phyloP scores from a whole-genome alignment of 1,140 invertebrate genomes.

The Plutomurus gul region DNA sequence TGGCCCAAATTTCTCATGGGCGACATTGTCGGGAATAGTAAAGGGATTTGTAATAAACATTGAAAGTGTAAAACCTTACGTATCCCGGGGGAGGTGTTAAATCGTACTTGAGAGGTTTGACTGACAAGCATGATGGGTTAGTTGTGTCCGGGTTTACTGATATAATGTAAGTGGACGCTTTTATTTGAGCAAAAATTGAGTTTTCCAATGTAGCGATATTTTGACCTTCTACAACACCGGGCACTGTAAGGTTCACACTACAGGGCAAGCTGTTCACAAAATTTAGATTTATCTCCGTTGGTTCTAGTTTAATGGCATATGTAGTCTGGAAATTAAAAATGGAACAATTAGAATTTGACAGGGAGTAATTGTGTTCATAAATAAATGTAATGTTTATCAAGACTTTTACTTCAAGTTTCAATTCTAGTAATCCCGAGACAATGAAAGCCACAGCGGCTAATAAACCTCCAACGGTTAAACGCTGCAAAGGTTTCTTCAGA shows the following conservation, averaged over 20 bases:
- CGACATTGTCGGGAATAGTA: too few relatives aligned
- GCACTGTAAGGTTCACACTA: neutral
- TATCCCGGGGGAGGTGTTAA: neutral
- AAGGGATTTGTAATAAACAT: neutral
- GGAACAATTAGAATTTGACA: too few relatives aligned
- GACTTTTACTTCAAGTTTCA: constrained; percentile 70
- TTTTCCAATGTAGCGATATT: neutral
- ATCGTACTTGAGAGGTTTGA: neutral
- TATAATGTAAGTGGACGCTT: neutral
- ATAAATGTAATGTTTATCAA: neutral
- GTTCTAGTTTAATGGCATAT: constrained; percentile 67
- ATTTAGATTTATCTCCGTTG: constrained; percentile 67
- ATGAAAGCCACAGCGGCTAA: constrained; percentile 82
- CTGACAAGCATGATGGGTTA: neutral
- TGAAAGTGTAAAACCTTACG: neutral
- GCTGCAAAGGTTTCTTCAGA: constrained; percentile 71
- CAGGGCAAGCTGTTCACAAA: constrained; percentile 67
- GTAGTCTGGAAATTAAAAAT: constrained; percentile 64
- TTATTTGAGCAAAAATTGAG: neutral
- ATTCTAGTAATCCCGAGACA: constrained; percentile 83
- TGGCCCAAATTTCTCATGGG: too few relatives aligned
- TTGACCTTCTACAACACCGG: neutral
- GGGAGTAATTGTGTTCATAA: too few relatives aligned
- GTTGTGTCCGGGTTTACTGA: neutral
- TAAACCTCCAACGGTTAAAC: constrained; percentile 77